Base-by-base conservation (phyloP, 2,797 vertebrate species). In the Emys orbicularis region DNA sequence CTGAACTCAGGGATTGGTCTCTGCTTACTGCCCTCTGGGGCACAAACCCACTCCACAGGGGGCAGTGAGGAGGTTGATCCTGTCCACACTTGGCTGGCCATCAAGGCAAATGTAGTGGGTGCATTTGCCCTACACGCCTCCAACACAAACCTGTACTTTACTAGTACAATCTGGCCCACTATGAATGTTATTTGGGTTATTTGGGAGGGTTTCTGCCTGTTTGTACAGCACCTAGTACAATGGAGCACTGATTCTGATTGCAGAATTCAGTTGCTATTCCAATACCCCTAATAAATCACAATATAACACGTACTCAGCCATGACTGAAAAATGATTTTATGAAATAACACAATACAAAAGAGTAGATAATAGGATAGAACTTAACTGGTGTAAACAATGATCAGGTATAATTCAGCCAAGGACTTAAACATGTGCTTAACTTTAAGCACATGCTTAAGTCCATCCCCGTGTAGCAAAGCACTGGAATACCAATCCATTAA, bases 1-100 rank as follows among this genome's bases (percentile, higher is more conserved):
- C 72, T 47, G 72, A 27, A 21, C 25, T 12, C 25, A 41, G 11
- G 34, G n/a, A 8, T 81, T 87, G 52, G 8, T 68, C 2, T 41
- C 6, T 52, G 18, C 21, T 25, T 0, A 0, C 72, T 4, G 1
- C 27, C 44, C 34, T 54, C 56, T 50, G 49, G 49, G 4, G 1
- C 25, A 12, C 16, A n/a, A 59, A 29, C 41, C 23, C 6, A 76
- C 44, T 31, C 34, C 61, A 41, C 12, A 76, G 41, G 16, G 44
- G 25, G 23, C 9, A 1, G 0, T 53, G 29, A 4, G 15, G 27
- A 3, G 3, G 8, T 79, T 44, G 41, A 18, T 65, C 81, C 31
- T 27, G 27, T 18, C 52, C 8, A 10, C 47, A 41, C 65, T 81
- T 15, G 65, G 29, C 52, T 76, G 52, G 57, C 13, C 34, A 54